Evolutionary conservation across 1,140 invertebrate species (phyloP).

Genomic region (Carcinoscorpius rotundicauda): DNA sequence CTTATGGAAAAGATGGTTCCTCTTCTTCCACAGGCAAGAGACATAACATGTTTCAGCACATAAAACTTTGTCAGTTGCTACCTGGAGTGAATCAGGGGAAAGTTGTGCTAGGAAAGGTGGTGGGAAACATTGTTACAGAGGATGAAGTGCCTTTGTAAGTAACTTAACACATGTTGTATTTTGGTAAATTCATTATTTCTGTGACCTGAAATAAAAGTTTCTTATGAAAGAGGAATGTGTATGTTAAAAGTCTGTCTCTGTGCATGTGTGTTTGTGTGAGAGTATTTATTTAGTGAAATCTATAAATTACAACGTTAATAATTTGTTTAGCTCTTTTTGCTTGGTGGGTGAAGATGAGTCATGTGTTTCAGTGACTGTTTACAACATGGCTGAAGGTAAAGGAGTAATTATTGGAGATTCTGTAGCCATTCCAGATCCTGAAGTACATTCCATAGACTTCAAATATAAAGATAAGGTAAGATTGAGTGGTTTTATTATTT

Average conservation of each 20-base stretch:
- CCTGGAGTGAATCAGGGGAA: conserved; percentile 49
- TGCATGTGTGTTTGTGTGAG: too few species aligned
- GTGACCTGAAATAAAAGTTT: too few species aligned
- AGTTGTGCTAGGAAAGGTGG: conserved; percentile 63
- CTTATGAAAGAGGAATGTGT: too few species aligned
- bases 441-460: conserved; percentile 19
- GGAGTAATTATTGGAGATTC: conserved; percentile 73
- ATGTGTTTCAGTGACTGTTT: conserved; percentile 61
- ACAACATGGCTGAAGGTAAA: conserved; percentile 64
- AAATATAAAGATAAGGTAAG: conserved; percentile 41
- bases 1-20: conserved; percentile 38
- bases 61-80: conserved; percentile 39
- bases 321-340: conserved; percentile 54
- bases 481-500: conserved; percentile 7
- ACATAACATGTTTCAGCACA: conserved; percentile 40
- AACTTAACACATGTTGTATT: too few species aligned
- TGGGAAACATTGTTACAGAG: conserved; percentile 36
- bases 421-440: conserved; percentile 65
- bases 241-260: too few species aligned
- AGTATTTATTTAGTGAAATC: too few species aligned
- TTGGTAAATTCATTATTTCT: neutral
- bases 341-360: conserved; percentile 55
- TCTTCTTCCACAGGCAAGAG: conserved; percentile 39
- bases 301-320: too few species aligned
- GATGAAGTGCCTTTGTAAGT: too few species aligned